phyloP scores from a whole-genome alignment of 2,888 invertebrate species.

The Melieria picta region DNA sequence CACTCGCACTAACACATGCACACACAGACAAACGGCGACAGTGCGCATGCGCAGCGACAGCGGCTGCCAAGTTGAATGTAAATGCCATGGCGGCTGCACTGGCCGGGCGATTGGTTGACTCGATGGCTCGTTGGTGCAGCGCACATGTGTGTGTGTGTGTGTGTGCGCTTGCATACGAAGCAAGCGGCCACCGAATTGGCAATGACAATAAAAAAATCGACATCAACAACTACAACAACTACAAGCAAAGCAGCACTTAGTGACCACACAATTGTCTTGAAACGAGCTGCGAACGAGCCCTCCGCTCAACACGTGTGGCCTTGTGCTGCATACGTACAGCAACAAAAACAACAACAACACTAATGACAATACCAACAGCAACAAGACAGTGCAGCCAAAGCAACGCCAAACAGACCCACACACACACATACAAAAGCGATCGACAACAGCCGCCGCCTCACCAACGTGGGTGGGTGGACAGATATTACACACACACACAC shows the following conservation, averaged over 20 bases:
- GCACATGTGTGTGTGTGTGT: conserved; percentile 1
- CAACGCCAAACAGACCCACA: no score
- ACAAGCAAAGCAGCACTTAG: conserved; percentile 9
- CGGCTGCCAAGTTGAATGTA: conserved; percentile 13
- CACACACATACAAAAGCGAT: no score
- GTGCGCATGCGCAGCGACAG: conserved; percentile 5
- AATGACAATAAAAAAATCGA: conserved; percentile 11
- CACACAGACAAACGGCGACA: neutral
- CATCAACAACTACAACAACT: conserved; percentile 18
- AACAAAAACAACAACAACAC: no score
- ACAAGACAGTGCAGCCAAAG: no score
- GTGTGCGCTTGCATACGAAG: neutral
- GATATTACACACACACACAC: no score
- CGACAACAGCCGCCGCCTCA: no score
- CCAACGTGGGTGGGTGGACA: no score
- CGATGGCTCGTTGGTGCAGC: neutral
- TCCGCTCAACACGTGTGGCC: no score
- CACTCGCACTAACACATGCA: neutral
- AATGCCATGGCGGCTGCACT: neutral
- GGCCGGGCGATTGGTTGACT: neutral
- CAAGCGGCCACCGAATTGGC: conserved; percentile 16
- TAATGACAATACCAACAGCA: no score
- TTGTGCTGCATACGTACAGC: no score
- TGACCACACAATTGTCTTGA: no score
- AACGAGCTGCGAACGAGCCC: no score